These are phyloP conservation scores for Mythimna albipuncta DNA, from an alignment of 2,888 invertebrate genomes.

Conservation along the genomic window DNA sequence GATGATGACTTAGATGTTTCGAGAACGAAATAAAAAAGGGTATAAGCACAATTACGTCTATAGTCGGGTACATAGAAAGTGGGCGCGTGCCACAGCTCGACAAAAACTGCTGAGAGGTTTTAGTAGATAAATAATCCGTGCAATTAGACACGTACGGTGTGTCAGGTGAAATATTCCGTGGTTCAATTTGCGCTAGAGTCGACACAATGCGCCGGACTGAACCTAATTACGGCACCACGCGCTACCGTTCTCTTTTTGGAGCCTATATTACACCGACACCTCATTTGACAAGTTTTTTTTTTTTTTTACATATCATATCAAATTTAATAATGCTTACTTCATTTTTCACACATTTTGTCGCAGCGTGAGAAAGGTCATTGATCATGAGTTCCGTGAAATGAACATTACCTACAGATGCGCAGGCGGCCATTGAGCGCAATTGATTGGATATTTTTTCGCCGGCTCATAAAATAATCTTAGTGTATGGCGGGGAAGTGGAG, in stretches of 20 bases:
- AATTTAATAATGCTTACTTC: conserved; percentile 51
- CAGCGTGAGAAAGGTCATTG: conserved; percentile 60
- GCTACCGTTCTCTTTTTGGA: conserved; percentile 77
- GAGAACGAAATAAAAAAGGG: conserved; percentile 82
- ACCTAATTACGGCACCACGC: conserved; percentile 82
- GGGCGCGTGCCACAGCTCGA: conserved; percentile 84
- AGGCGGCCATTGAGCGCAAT: conserved; percentile 49
- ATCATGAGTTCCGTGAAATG: conserved; percentile 59
- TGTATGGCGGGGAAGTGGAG: conserved; percentile 65
- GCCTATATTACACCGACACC: conserved; percentile 66
- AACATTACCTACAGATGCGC: conserved; percentile 54
- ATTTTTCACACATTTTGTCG: conserved; percentile 65
- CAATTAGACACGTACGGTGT: conserved; percentile 87
- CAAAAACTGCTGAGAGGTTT: conserved; percentile 84
- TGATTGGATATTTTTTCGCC: conserved; percentile 75
- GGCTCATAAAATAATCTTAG: conserved; percentile 77
- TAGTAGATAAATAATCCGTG: conserved; percentile 87
- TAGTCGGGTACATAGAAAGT: conserved; percentile 84
- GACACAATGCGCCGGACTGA: conserved; percentile 80
- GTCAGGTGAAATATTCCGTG: conserved; percentile 86
- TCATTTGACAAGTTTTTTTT: conserved; percentile 49
- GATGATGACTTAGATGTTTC: conserved; percentile 83
- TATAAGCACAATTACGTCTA: conserved; percentile 85
- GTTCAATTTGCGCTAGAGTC: conserved; percentile 83
- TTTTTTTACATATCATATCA: conserved; percentile 52